Percentiles rank a stretch among this genome's conserved stretches.
Conservation (phyloP, 2,888 invertebrate species). For the Alloscopus bannaensis region DNA sequence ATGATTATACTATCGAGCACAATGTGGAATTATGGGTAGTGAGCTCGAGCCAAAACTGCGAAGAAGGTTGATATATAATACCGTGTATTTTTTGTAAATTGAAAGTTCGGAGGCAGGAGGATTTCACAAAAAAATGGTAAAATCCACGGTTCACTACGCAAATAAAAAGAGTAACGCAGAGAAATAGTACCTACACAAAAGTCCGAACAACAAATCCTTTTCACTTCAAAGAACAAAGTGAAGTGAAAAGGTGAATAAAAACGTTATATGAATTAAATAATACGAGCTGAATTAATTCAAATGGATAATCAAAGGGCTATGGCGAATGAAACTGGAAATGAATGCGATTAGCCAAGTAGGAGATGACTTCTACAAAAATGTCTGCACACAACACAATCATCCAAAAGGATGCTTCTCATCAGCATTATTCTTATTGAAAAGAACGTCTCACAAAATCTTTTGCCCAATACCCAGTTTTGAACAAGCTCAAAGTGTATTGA, state of each 20-base stretch:
- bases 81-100: not conserved
- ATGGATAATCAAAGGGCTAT: slow-evolving; percentile 17
- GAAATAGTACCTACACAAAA: not conserved
- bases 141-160: slow-evolving; percentile 38
- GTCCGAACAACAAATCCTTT: slow-evolving; percentile 2
- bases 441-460: too few relatives aligned
- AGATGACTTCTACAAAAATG: too few relatives aligned
- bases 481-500: too few relatives aligned
- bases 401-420: slow-evolving; percentile 1
- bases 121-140: too few relatives aligned
- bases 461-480: too few relatives aligned
- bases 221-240: not conserved
- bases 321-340: slow-evolving; percentile 31
- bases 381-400: too few relatives aligned
- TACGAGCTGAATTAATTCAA: not conserved
- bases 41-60: slow-evolving; percentile 56
- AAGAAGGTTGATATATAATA: slow-evolving; percentile 6
- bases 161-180: slow-evolving; percentile 18
- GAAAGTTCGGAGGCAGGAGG: slow-evolving; percentile 9
- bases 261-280: slow-evolving; percentile 6
- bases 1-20: too few relatives aligned
- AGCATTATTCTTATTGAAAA: too few relatives aligned
- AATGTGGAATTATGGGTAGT: too few relatives aligned
- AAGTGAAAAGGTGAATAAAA: not conserved
- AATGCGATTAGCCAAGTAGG: slow-evolving; percentile 48